Conservation (phyloP, 2,888 invertebrate species). For the Amphipyra tragopoginis region DNA sequence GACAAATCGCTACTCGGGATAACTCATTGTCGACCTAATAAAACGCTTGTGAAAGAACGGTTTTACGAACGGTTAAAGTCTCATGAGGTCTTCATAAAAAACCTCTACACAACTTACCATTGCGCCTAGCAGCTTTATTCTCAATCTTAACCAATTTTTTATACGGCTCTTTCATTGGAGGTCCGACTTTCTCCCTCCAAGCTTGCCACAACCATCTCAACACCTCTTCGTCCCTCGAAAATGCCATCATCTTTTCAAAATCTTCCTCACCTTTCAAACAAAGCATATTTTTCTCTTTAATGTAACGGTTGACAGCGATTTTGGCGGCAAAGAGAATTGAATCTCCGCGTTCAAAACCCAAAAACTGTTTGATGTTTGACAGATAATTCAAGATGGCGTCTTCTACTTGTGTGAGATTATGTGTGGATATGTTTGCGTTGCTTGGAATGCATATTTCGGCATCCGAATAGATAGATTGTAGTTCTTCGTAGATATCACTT, state of each 20-base stretch:
- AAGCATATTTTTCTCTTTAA: slow-evolving; percentile 49
- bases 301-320: slow-evolving; percentile 45
- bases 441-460: slow-evolving; percentile 88
- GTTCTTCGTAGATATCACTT: slow-evolving; percentile 82
- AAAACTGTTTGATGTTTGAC: slow-evolving; percentile 56
- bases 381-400: slow-evolving; percentile 70
- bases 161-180: slow-evolving; percentile 88
- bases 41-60: too few relatives aligned
- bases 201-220: slow-evolving; percentile 91
- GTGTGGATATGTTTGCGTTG: slow-evolving; percentile 46
- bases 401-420: slow-evolving; percentile 70
- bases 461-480: slow-evolving; percentile 90
- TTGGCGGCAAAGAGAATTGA: slow-evolving; percentile 55
- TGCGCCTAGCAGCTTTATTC: slow-evolving; percentile 91
- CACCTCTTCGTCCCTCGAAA: slow-evolving; percentile 81
- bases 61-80: too few relatives aligned
- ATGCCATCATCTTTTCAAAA: slow-evolving; percentile 90
- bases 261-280: slow-evolving; percentile 92
- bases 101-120: slow-evolving; percentile 87
- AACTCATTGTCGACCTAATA: too few relatives aligned
- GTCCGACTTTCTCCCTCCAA: slow-evolving; percentile 92
- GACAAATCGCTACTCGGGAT: too few relatives aligned
- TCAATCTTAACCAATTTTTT: slow-evolving; percentile 87
- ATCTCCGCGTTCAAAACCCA: slow-evolving; percentile 46
- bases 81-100: background rate